phyloP scores from a whole-genome alignment of 2,888 invertebrate species.

The Nebria brevicollis region DNA sequence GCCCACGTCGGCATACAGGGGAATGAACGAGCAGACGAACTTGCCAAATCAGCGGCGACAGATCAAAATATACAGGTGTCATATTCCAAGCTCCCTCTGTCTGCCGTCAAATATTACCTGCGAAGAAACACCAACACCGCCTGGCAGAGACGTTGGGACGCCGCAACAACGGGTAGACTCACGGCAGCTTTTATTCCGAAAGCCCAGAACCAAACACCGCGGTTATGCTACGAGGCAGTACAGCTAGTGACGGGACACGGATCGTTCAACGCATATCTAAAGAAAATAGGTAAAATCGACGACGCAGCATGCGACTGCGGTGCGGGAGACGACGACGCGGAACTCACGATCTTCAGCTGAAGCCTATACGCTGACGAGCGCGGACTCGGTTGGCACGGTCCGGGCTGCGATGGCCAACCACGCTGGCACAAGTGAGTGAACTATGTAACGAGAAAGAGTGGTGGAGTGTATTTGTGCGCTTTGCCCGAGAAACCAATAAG shows the following conservation, averaged over 20 bases:
- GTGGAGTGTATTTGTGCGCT: neutral
- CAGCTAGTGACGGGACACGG: too few relatives aligned
- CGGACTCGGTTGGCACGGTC: too few relatives aligned
- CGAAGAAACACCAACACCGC: neutral
- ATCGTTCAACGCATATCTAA: conserved; percentile 10
- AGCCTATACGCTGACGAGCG: neutral
- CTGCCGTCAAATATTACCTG: neutral
- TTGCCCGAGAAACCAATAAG: neutral
- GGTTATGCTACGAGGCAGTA: conserved; percentile 27
- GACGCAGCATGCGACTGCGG: conserved; percentile 57
- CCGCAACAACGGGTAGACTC: neutral
- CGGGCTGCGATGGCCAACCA: neutral
- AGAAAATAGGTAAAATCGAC: conserved; percentile 53
- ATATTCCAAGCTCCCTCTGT: too few relatives aligned
- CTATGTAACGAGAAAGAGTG: neutral
- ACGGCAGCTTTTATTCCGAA: conserved; percentile 5
- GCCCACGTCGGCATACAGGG: conserved; percentile 12
- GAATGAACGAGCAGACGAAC: conserved; percentile 23
- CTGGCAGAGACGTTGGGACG: too few relatives aligned
- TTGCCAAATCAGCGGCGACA: neutral
- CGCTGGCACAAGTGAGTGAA: neutral
- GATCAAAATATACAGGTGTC: neutral
- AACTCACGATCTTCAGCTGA: neutral
- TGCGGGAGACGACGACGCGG: neutral
- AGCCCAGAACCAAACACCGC: conserved; percentile 17